Evolutionary conservation across 2,113 vertebrate genomes (phyloP).

Genomic region (Oreochromis niloticus): DNA sequence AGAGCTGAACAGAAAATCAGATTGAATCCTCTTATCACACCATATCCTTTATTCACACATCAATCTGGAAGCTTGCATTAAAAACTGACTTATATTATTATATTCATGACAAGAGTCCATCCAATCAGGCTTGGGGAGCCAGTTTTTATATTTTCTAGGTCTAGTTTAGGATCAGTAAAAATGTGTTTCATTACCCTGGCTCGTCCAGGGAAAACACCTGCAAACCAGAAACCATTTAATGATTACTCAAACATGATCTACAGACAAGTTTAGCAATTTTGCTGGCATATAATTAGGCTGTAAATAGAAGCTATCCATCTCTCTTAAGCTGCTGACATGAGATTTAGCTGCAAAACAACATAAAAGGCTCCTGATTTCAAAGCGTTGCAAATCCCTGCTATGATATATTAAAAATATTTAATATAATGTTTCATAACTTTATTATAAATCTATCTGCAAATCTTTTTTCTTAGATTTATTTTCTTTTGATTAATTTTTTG

Average conservation of each 20-base stretch:
- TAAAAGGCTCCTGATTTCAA: background rate
- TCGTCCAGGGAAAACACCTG: constrained; percentile 11
- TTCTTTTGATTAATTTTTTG: background rate
- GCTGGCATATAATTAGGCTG: constrained; percentile 2
- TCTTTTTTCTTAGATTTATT: background rate
- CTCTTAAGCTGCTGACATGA: background rate
- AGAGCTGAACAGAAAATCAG: constrained; percentile 7
- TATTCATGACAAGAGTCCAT: background rate
- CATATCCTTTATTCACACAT: constrained; percentile 14
- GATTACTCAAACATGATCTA: constrained; percentile 1
- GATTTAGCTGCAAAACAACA: background rate
- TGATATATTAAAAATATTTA: background rate
- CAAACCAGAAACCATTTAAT: background rate
- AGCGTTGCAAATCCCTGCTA: background rate
- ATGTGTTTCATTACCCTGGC: background rate
- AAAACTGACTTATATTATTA: background rate
- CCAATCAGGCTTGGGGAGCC: background rate
- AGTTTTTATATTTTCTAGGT: background rate
- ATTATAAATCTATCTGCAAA: background rate
- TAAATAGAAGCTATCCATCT: background rate
- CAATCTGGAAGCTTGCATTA: background rate
- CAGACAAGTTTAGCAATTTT: constrained; percentile 12
- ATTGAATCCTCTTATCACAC: constrained; percentile 6
- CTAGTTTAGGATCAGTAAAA: background rate
- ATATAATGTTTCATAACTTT: background rate